Evolutionary conservation across 2,797 vertebrate genomes (phyloP), one percentile per base, ranked within the genome.

Genomic region (Hyperoplus lanceolatus): DNA sequence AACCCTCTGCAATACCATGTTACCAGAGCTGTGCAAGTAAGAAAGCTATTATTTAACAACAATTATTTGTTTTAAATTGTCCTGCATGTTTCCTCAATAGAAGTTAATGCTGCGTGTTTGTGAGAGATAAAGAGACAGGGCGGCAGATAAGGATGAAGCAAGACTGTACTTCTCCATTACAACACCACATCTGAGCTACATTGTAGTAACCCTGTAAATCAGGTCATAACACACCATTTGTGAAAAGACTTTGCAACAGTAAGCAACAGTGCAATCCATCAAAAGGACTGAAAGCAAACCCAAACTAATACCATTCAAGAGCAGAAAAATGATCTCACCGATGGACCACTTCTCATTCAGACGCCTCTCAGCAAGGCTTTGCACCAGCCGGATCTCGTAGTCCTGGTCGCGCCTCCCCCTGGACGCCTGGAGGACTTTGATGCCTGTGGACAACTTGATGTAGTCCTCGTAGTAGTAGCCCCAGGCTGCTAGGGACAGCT

Each of bases 261-360:
- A 54, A 45, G 16, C 41, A 81, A 72, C 29, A 45, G 6, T 10
- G 54, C 12, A 64, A 56, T 38, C 51, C 36, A 64, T 29, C 29
- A 29, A 29, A 29, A 29, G 29, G 29, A 29, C 29, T 3, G 29
- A 29, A 29, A 29, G 29, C 29, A 29, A 29, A 29, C 29, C 29
- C 29, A 29, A 29, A 29, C 29, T 29, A 29, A 29, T 29, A 29
- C 38, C 54, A 43, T 12, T 1, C 56, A 57, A 70, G 56, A 5
- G 15, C 5, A 62, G 14, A 63, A 76, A 70, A 77, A 16, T 11
- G 6, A 5, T 77, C 95, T 93, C 84, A 96, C 96, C 95, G 76
- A 95, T 59, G 56, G 96, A 95, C 96, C 96, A 96, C 96, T 96
- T 96, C 81, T 96, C 95, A 95, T 95, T 95, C 90, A 96, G 93